A percentile compares a stretch with the other conserved stretches of the same genome.
These are phyloP conservation scores for Ashinkailepas kermadecensis DNA, from an alignment of 2,888 invertebrate species.

Conservation along the genomic window DNA sequence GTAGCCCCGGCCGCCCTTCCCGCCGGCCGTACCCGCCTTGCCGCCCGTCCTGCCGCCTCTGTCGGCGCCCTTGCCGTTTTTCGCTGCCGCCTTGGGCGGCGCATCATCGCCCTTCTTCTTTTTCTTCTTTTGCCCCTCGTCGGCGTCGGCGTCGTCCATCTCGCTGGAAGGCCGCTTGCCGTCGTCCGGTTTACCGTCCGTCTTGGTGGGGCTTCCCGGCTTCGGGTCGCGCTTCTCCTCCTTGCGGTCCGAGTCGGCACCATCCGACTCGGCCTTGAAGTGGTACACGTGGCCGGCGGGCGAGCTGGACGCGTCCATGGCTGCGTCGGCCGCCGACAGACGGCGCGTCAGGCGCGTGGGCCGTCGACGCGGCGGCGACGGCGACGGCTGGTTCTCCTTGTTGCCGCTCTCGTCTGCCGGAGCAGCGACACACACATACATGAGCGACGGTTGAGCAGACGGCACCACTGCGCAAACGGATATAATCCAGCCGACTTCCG, in stretches of 20 bases:
- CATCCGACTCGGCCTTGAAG: constrained; percentile 3
- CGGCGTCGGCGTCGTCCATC: constrained; percentile 23
- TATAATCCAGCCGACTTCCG: no score
- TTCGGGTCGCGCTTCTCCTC: not conserved
- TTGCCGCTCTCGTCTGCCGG: not conserved
- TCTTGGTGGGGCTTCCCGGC: not conserved
- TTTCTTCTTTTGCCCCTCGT: not conserved
- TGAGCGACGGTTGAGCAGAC: no score
- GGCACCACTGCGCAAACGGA: no score
- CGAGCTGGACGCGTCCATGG: not conserved
- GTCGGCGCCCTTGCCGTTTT: constrained; percentile 30
- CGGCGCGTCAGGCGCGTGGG: constrained; percentile 37
- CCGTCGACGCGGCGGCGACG: constrained; percentile 34
- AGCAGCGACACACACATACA: no score
- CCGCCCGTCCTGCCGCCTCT: constrained; percentile 30
- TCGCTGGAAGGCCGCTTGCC: constrained; percentile 28
- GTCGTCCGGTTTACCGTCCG: not conserved
- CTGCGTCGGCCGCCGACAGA: not conserved
- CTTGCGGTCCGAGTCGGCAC: not conserved
- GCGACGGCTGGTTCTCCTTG: constrained; percentile 25
- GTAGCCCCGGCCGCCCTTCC: constrained; percentile 32
- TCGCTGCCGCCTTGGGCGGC: constrained; percentile 28
- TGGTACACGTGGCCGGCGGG: not conserved
- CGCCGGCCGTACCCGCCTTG: constrained; percentile 28
- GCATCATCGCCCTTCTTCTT: constrained; percentile 30